Base-by-base conservation (phyloP, 1,140 invertebrate species). In the Diorhabda elongata region DNA sequence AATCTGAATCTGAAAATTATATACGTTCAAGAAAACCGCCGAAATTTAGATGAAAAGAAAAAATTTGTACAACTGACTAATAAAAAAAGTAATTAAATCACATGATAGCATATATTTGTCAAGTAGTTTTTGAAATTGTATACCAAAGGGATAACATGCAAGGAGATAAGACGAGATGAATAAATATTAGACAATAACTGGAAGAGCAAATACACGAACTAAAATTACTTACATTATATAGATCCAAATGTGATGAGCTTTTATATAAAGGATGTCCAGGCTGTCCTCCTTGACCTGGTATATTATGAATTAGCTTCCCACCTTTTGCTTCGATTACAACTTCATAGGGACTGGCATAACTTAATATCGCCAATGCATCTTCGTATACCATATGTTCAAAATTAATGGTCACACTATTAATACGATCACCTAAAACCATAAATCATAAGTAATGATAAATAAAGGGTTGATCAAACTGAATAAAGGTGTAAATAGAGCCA, bases 281-380 rank as follows among this genome's bases (percentile, higher is more conserved):
- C 69, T 70, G 69, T n/a, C 61, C 71, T 7, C 69, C 72, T 71
- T 76, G 74, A 5, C 72, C 72, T 41, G 61, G 64, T 41, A 68
- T 62, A 58, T 68, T 64, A 43, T 67, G 62, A n/a, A 74, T 66
- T 3, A 71, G 66, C 66, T 75, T 77, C 0, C 76, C 75, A 67
- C 83, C 82, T 73, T 82, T 88, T 67, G 92, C 85, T 73, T 90
- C 86, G 4, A 93, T 81, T 57, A 87, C 85, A 2, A 95, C 90
- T 72, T 93, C 93, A 76, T 97, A 96, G 0, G 94, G 94, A n/a
- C 94, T 96, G 2, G 94, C 94, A 70, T 95, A 94, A 65, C 92
- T 93, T 3, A 97, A 82, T 69, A 97, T 94, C 2, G 92, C 91
- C 52, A 96, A 80, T 0, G 95, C 95, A 77, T 97, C 95, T 81